Base-by-base conservation (phyloP, 2,888 invertebrate species). In the Polydesmus complanatus region DNA sequence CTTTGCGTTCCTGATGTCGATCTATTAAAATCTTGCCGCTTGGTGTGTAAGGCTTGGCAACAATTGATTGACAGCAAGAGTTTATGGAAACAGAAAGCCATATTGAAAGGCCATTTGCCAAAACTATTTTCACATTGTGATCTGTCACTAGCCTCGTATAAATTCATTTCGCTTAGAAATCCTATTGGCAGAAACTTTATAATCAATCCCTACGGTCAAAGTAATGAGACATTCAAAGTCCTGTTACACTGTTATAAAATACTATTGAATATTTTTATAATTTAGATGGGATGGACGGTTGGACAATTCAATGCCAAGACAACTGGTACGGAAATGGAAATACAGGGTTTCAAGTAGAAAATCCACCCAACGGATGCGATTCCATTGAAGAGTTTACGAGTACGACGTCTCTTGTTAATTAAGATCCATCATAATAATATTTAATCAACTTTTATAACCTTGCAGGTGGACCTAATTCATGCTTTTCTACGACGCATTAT, bases 141-240 rank as follows among this genome's bases (percentile, higher is more conserved):
- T 14, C n/a, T 22, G 5, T 19, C 51, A 22, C 5, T 8, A 51
- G 8, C 51, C 18, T 0, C 19, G 8, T 58, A 27, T 27, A 26
- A 11, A 23, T 27, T 2, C 2, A 58, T 58, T 27, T 51, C 58
- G 1, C 19, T 58, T 18, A 26, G 1, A 27, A 27, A 58, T 27
- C 58, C 52, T 1, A 52, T 58, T 27, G 25, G 27, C 1, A 25
- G 58, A 25, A 58, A 58, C 22, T 49, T 58, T 2, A 52, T 58
- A 18, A n/a, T 3, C n/a, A 58, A 58, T 27, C 37, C 58, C 5
- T 58, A 11, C 18, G 58, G 58, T 3, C n/a, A 58, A 58, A 27
- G 58, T 58, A n/a, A n/a, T n/a, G n/a, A n/a, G n/a, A n/a, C n/a
- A n/a, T n/a, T n/a, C n/a, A n/a, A n/a, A n/a, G n/a, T n/a, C n/a